Base-by-base conservation (phyloP, 2,888 invertebrate species). In the Drosophila emarginata region DNA sequence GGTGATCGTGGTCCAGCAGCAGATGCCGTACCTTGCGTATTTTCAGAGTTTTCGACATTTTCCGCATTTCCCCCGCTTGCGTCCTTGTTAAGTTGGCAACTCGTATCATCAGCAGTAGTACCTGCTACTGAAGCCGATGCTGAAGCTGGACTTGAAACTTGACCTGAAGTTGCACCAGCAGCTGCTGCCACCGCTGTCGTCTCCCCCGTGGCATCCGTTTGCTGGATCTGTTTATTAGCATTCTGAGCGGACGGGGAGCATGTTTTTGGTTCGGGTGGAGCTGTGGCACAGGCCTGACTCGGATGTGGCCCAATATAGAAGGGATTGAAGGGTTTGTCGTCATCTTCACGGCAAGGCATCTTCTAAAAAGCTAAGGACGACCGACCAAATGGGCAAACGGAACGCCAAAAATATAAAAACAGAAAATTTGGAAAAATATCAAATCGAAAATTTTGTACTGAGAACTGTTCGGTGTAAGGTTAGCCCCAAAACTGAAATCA, bases 281-380 rank as follows among this genome's bases (percentile, higher is more conserved):
- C 56, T 7, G 32, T 37, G 37, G 72, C 71, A 12, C 71, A 71
- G 0, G 71, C 71, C 52, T 61, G 18, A 28, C 71, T 71, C 11
- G 71, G 71, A 61, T 71, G 71, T 4, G 71, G 71, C 4, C 71
- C 71, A 14, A 71, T 71, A 65, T 71, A 71, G 65, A 71, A 71
- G 12, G 71, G 71, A n/a, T 71, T 71, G 52, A 71, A 71, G 32
- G 72, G 73, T 3, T 21, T 60, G 28, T 64, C 72, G 14, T 71
- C 73, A 2, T 56, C 40, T 11, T 37, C 2, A 1, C 0, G 0
- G 36, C 5, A 11, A 14, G 14, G 12, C 67, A 67, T 67, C 9
- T n/a, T 62, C 32, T 9, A 7, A 21, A 15, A n/a, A 15, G 11
- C 12, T 18, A 23, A 51, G n/a, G 23, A 45, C 45, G 21, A 45